phyloP scores from a whole-genome alignment of 2,113 vertebrate genomes.

The Phrynosoma platyrhinos region DNA sequence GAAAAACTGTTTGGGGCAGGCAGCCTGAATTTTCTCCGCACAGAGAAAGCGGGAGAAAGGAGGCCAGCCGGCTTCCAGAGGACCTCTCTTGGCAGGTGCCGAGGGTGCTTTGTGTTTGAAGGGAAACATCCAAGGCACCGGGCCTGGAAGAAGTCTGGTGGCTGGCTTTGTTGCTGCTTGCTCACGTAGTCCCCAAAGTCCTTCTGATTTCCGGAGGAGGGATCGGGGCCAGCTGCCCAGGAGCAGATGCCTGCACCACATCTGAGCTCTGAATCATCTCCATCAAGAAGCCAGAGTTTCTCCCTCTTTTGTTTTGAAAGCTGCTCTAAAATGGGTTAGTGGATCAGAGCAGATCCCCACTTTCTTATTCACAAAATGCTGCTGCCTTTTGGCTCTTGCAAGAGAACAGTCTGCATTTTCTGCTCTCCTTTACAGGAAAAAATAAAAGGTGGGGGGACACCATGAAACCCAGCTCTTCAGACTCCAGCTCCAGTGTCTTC shows the following conservation, averaged over 20 bases:
- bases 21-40: too few species aligned
- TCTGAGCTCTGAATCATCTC: slow-evolving; percentile 17
- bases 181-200: too few species aligned
- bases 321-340: slow-evolving; percentile 68
- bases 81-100: too few species aligned
- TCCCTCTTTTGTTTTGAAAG: slow-evolving; percentile 49
- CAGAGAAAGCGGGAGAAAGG: too few species aligned
- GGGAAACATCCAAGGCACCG: too few species aligned
- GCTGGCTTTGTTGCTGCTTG: too few species aligned
- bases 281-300: slow-evolving; percentile 41
- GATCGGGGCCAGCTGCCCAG: slow-evolving; percentile 22
- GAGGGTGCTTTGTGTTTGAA: too few species aligned
- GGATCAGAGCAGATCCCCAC: slow-evolving; percentile 64
- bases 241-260: fast-evolving
- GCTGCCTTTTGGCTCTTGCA: slow-evolving; percentile 50
- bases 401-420: slow-evolving; percentile 55
- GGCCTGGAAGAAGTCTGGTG: too few species aligned
- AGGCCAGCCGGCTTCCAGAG: too few species aligned
- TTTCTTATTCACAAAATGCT: slow-evolving; percentile 61
- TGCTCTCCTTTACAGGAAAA: slow-evolving; percentile 25
- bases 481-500: slow-evolving; percentile 48
- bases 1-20: too few species aligned
- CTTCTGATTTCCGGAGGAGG: background rate
- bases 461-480: too few species aligned
- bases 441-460: too few species aligned